Evolutionary conservation across 2,113 vertebrate genomes (phyloP), one percentile per base, ranked within the genome.

Genomic region (Pelecanoides urinatrix): DNA sequence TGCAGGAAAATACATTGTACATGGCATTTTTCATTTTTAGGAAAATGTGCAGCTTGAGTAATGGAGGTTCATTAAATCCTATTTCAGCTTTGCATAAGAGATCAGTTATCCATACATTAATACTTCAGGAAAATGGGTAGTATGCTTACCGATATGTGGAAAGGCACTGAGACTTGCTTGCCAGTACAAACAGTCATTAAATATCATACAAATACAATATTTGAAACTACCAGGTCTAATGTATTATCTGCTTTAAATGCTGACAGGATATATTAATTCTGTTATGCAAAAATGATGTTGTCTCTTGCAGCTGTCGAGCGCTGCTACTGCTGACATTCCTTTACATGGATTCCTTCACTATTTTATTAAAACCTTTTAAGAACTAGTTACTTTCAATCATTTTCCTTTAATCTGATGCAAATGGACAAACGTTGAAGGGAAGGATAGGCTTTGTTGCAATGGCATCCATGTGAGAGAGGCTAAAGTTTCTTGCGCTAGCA

Each of bases 1-100:
- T 84, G 83, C 90, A 84, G 65, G 84, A 96, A 90, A 97, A 93
- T 81, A 42, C 50, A 59, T 71, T 75, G 87, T 93, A 61, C 67
- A 0, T 90, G 92, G 72, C 66, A 92, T 96, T 96, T 97, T 94
- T 94, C 91, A 80, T 96, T 84, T 90, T 91, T 80, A 91, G 71
- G 76, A 94, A 91, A 94, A 93, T 78, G 49, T 86, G 84, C 63
- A 74, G 92, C 92, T 93, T 95, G 94, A 95, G 83, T 75, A 95
- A 96, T 93, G 86, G 79, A 49, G 76, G 36, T 88, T 96, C 96
- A 94, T 97, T 97, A 95, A 93, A 88, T 47, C 47, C 76, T 14
- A 5, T 90, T 86, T 86, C 83, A 91, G 86, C 72, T 94, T 88
- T 86, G 86, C 95, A 75, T 93, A 81, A 71, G 72, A 74, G 83